Percentiles rank a stretch among this genome's conserved stretches.
These are phyloP conservation scores for Neoaliturus tenellus DNA, from an alignment of 2,888 invertebrate genomes.

Conservation along the genomic window DNA sequence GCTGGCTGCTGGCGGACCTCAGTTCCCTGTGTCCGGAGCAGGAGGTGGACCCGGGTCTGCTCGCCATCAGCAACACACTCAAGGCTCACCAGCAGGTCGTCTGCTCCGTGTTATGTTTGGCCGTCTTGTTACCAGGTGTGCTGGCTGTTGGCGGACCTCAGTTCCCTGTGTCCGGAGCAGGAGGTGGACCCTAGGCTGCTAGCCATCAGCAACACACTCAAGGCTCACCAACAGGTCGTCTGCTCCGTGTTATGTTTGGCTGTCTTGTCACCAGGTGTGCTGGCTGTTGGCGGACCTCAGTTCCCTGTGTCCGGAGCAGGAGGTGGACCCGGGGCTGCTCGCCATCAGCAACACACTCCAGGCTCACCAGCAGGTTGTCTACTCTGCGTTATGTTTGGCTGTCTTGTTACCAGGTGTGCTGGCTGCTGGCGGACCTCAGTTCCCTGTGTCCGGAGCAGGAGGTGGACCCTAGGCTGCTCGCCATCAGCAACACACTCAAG, in stretches of 20 bases:
- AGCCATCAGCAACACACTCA: conserved; percentile 69
- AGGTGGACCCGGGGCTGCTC: conserved; percentile 53
- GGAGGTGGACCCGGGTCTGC: conserved; percentile 55
- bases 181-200: conserved; percentile 56
- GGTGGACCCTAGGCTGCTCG: conserved; percentile 51
- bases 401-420: background rate
- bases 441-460: conserved; percentile 60
- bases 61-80: conserved; percentile 69
- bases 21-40: conserved; percentile 59
- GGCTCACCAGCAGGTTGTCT: conserved; percentile 69
- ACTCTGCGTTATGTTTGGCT: too few relatives aligned
- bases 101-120: too few relatives aligned
- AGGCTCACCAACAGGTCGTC: conserved; percentile 71
- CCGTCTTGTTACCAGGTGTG: too few relatives aligned
- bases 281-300: conserved; percentile 59
- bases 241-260: conserved; percentile 42
- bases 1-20: conserved; percentile 58
- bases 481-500: conserved; percentile 71
- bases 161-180: conserved; percentile 59
- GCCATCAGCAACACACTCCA: conserved; percentile 71
- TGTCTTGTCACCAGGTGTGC: conserved; percentile 15
- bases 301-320: conserved; percentile 59
- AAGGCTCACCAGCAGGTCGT: conserved; percentile 71
- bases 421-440: conserved; percentile 58
- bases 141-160: conserved; percentile 58